A percentile compares a stretch with the other conserved stretches of the same genome.
Conservation (phyloP, 2,797 vertebrate genomes). For the Chlorospingus semifuscus region DNA sequence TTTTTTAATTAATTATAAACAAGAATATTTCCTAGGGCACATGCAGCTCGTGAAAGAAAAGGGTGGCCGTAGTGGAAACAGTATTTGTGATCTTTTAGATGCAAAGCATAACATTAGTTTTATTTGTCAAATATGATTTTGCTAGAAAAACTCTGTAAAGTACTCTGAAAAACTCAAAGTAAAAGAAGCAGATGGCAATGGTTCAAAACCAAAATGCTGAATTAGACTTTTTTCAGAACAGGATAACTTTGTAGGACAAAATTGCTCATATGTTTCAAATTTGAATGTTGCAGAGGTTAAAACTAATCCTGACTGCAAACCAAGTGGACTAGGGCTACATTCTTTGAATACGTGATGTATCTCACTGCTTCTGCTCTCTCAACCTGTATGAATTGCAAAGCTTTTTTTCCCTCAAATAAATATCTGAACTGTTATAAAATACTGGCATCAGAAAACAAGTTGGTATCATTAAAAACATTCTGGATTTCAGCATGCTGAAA, state of each 20-base stretch:
- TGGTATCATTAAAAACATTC: constrained; percentile 24
- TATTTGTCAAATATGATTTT: not conserved
- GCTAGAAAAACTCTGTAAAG: not conserved
- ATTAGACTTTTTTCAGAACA: not conserved
- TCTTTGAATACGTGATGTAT: not conserved
- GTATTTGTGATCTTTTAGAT: not conserved
- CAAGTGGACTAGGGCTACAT: not conserved
- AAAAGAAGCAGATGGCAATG: not conserved
- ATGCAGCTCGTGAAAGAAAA: not conserved
- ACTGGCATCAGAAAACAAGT: constrained; percentile 51
- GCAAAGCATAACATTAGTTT: not conserved
- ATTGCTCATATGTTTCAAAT: not conserved
- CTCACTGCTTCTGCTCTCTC: not conserved
- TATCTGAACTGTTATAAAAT: constrained; percentile 47
- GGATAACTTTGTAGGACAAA: not conserved
- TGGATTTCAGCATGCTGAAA: constrained; percentile 37
- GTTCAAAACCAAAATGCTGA: not conserved
- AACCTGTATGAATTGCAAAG: not conserved
- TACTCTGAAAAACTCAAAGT: not conserved
- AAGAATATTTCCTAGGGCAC: not conserved
- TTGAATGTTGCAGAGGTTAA: constrained; percentile 11
- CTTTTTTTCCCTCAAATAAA: not conserved
- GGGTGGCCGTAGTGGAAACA: not conserved
- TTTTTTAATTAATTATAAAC: constrained; percentile 4
- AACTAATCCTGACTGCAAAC: constrained; percentile 15